These are phyloP conservation scores for Cottoperca gobio DNA, from an alignment of 2,797 vertebrate species.

Conservation along the genomic window DNA sequence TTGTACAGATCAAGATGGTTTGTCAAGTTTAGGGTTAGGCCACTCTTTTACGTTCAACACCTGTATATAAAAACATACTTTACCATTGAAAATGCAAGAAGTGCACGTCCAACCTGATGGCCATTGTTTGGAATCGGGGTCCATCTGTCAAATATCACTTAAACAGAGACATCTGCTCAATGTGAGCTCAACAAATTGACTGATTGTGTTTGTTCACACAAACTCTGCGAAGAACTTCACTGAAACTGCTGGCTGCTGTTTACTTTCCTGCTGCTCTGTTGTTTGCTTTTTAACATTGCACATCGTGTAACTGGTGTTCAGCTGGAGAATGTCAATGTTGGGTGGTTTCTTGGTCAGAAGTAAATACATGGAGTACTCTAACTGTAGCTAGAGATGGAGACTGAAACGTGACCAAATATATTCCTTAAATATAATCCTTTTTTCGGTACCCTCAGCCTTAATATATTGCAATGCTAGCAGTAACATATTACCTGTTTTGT, in stretches of 20 bases:
- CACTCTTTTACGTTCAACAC: too few species aligned
- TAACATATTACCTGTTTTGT: too few species aligned
- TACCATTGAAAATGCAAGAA: background rate
- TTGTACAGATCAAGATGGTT: too few species aligned
- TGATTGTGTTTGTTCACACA: slow-evolving; percentile 36
- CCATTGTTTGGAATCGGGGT: background rate
- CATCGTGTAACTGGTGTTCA: background rate
- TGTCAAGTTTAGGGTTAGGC: too few species aligned
- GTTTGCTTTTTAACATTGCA: slow-evolving; percentile 17
- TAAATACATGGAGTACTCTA: background rate
- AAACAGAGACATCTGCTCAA: slow-evolving; percentile 24
- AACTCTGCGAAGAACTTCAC: slow-evolving; percentile 9
- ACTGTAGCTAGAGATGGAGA: background rate
- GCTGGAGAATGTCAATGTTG: too few species aligned
- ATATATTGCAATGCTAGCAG: background rate
- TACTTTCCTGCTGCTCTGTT: slow-evolving; percentile 20
- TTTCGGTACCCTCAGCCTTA: background rate
- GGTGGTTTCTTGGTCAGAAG: slow-evolving; percentile 5
- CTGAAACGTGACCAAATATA: background rate
- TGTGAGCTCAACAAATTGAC: slow-evolving; percentile 24
- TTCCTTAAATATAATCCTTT: background rate
- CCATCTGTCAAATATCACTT: slow-evolving; percentile 8
- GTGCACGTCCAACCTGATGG: background rate
- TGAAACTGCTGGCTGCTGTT: slow-evolving; percentile 35
- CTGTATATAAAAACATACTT: too few species aligned